phyloP scores from a whole-genome alignment of 2,113 vertebrate species.

The Turdus rufiventris region DNA sequence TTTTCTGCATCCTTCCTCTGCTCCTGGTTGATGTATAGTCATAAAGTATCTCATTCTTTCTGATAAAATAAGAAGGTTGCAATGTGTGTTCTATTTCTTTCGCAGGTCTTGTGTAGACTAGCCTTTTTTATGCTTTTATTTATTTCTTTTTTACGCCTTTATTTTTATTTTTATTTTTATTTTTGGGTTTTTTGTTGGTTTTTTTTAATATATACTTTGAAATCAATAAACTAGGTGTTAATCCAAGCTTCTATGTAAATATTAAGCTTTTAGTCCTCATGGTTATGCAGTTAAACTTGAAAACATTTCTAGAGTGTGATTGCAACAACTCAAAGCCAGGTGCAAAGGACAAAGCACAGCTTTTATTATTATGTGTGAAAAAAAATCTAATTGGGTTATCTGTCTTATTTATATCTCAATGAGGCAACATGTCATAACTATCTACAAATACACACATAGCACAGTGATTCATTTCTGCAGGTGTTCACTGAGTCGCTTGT shows the following conservation, averaged over 20 bases:
- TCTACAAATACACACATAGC: background rate
- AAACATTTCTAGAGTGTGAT: background rate
- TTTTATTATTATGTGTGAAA: background rate
- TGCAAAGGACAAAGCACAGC: background rate
- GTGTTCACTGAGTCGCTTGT: background rate
- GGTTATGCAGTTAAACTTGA: background rate
- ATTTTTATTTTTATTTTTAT: background rate
- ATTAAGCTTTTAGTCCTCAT: background rate
- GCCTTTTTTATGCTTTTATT: background rate
- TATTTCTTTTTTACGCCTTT: rapidly evolving
- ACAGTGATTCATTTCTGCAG: background rate
- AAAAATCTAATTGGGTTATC: background rate
- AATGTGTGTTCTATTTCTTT: background rate
- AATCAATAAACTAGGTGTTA: background rate
- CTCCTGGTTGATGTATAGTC: background rate
- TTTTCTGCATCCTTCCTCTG: background rate
- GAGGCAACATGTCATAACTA: background rate
- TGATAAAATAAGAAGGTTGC: background rate
- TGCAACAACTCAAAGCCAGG: background rate
- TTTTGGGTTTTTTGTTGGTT: background rate
- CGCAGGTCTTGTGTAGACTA: background rate
- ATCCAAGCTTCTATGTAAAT: background rate
- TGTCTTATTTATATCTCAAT: background rate
- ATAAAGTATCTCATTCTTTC: background rate
- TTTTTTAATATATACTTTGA: background rate